phyloP scores from a whole-genome alignment of 2,888 invertebrate genomes.

The Punctoribates punctum region DNA sequence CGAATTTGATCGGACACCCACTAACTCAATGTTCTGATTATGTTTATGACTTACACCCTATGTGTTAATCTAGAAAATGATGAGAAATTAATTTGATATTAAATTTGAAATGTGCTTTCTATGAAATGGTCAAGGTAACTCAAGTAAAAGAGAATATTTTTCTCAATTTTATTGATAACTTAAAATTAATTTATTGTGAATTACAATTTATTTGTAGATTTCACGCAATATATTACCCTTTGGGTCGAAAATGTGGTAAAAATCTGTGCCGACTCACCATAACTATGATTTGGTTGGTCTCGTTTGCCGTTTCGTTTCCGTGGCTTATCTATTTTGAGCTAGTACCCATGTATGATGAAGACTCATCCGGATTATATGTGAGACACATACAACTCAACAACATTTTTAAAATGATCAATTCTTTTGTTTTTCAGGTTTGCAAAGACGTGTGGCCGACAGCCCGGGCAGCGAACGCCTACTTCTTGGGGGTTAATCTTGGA shows the following conservation, averaged over 20 bases:
- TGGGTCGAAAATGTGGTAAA: constrained; percentile 56
- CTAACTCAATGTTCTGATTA: too few relatives aligned
- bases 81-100: too few relatives aligned
- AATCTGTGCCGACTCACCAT: constrained; percentile 54
- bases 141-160: too few relatives aligned
- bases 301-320: constrained; percentile 56
- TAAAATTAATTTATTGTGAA: too few relatives aligned
- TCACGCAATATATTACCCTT: constrained; percentile 57
- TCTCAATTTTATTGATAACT: too few relatives aligned
- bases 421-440: constrained; percentile 44
- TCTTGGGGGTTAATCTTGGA: constrained; percentile 48
- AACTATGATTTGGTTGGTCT: constrained; percentile 56
- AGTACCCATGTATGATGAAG: constrained; percentile 51
- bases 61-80: too few relatives aligned
- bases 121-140: too few relatives aligned
- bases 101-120: too few relatives aligned
- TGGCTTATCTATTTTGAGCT: constrained; percentile 58
- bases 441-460: constrained; percentile 48
- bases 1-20: too few relatives aligned
- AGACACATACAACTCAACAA: too few relatives aligned
- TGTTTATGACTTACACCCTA: too few relatives aligned
- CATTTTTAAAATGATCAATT: too few relatives aligned
- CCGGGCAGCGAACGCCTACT: constrained; percentile 45
- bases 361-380: constrained; percentile 18
- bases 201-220: constrained; percentile 47